These are phyloP conservation scores for Hippocampus mohnikei DNA, from an alignment of 2,113 vertebrate species.

Conservation along the genomic window DNA sequence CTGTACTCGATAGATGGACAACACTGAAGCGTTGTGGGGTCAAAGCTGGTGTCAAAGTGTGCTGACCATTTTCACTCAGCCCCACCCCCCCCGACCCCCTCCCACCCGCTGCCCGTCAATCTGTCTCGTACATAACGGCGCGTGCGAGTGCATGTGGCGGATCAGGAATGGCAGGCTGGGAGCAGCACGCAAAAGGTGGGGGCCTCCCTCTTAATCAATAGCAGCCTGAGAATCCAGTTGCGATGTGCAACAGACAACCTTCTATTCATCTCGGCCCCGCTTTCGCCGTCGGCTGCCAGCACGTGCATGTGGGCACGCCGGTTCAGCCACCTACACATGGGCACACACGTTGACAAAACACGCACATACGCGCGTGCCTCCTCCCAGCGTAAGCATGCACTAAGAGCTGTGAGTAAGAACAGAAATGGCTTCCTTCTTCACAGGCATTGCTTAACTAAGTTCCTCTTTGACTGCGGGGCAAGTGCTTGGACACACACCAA, in stretches of 20 bases:
- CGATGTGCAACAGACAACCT: conserved; percentile 33
- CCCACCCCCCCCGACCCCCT: no score
- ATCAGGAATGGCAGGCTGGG: conserved; percentile 51
- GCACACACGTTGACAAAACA: conserved; percentile 8
- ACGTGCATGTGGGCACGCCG: conserved; percentile 33
- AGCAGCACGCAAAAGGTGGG: conserved; percentile 27
- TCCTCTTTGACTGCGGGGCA: conserved; percentile 39
- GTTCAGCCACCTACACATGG: conserved; percentile 32
- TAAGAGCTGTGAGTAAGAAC: conserved; percentile 24
- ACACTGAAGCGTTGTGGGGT: no score
- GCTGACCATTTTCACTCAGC: neutral
- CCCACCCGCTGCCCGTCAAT: neutral
- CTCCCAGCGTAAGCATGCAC: conserved; percentile 27
- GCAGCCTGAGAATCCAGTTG: neutral
- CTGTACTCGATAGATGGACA: no score
- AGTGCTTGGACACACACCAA: conserved; percentile 40
- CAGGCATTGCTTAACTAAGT: conserved; percentile 43
- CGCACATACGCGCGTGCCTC: neutral
- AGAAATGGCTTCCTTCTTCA: conserved; percentile 34
- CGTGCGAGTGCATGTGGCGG: conserved; percentile 5
- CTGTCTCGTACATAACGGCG: neutral
- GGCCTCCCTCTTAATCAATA: conserved; percentile 49
- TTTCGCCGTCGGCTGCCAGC: conserved; percentile 23
- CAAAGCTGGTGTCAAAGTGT: neutral
- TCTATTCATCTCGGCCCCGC: conserved; percentile 33